Evolutionary conservation across 1,140 invertebrate species (phyloP), one percentile per base, ranked within the genome.

Genomic region (Lepidurus couesii): DNA sequence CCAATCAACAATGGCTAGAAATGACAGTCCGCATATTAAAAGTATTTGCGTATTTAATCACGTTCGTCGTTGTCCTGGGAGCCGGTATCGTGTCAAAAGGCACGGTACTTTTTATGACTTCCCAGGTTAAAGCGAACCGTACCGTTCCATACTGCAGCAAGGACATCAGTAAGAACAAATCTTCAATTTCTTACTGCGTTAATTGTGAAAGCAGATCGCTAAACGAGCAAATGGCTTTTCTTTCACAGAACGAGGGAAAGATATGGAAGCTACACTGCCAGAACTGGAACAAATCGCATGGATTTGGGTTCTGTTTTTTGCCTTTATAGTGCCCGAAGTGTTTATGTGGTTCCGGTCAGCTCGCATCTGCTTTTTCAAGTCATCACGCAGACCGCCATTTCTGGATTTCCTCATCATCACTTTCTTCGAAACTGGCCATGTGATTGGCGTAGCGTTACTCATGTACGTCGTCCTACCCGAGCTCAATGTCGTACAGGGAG

Each of bases 261-360:
- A 91, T 84, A 95, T 93, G 83, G 87, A 92, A 81, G 92, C 92
- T 0, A 89, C 88, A 44, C 84, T 95, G 80, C 92, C 93, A 4
- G 90, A 93, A 80, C 90, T 91, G 80, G 94, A 97, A 84, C 88
- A 93, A 73, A 91, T 96, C 76, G 92, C 92, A 10, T 97, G 95
- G 95, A 93, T 94, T 84, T 97, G 95, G 95, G 93, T 92, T 77
- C 85, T 97, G n/a, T 86, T 96, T 45, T 92, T 95, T 80, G 92
- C 91, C 1, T 95, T 93, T 82, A 88, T 92, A 1, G 89, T 95
- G 53, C 95, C 95, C 0, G 95, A 97, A 85, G 86, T 96, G 42
- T 94, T 95, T 9, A 91, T 93, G 0, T 85, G 95, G 13, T 92
- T 96, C 81, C 88, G 95, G 74, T 92, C 94, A 16, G 87, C 91